Conservation (phyloP, 2,797 vertebrate species). For the Acanthurus tractus region DNA sequence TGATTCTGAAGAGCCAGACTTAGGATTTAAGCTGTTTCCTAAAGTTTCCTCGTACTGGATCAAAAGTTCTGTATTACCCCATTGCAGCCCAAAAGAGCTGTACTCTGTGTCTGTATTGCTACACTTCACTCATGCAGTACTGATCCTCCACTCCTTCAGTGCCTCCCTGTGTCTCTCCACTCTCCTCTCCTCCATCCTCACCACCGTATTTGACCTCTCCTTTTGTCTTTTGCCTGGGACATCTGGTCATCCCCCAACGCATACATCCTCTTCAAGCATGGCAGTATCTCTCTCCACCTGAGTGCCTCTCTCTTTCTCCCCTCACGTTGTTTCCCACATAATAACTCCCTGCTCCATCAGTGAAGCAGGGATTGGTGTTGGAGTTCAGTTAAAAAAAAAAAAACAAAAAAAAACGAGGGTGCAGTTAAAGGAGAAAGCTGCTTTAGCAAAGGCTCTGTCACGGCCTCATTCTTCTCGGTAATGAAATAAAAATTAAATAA, state of each 20-base stretch:
- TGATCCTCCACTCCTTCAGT: slow-evolving; percentile 33
- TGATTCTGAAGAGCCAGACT: not conserved
- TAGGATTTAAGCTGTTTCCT: not conserved
- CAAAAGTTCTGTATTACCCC: slow-evolving; percentile 30
- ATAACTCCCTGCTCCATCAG: slow-evolving; percentile 66
- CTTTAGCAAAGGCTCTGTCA: slow-evolving; percentile 27
- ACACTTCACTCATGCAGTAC: slow-evolving; percentile 37
- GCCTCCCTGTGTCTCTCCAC: slow-evolving; percentile 32
- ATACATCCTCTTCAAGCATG: slow-evolving; percentile 75
- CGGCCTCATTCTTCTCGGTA: slow-evolving; percentile 54
- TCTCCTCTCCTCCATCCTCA: slow-evolving; percentile 54
- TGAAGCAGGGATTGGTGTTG: slow-evolving; percentile 55
- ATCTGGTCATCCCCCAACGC: slow-evolving; percentile 85
- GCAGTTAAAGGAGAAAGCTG: slow-evolving; percentile 24
- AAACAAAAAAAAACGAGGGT: not conserved
- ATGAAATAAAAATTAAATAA: slow-evolving; percentile 76
- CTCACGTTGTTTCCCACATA: slow-evolving; percentile 74
- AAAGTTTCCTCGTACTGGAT: not conserved
- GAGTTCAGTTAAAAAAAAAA: slow-evolving; percentile 31
- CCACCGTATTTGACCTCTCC: slow-evolving; percentile 76
- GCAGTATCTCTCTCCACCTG: slow-evolving; percentile 77
- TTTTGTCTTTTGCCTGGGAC: slow-evolving; percentile 74
- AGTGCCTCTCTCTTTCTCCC: slow-evolving; percentile 64
- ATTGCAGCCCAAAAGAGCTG: not conserved
- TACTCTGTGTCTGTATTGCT: slow-evolving; percentile 16